A percentile compares a stretch with the other conserved stretches of the same genome.
phyloP scores from a whole-genome alignment of 2,113 vertebrate genomes.

The rat (Rattus norvegicus) region GRCr8 NC_086021.1:161226501-161227000 shows the following conservation, averaged over 20 bases:
- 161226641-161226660: not conserved
- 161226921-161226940: not conserved
- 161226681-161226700: not conserved
- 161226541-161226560: not conserved
- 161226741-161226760: not conserved
- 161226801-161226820: no score
- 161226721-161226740: not conserved
- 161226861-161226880: slow-evolving; percentile 29
- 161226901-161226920: no score
- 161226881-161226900: not conserved
- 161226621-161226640: not conserved
- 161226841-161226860: no score
- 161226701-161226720: not conserved
- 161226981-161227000: not conserved
- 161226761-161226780: no score
- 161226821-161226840: no score
- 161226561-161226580: not conserved
- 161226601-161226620: not conserved
- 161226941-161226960: not conserved
- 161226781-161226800: no score
- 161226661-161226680: not conserved
- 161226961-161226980: not conserved
- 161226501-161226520: not conserved
- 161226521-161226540: not conserved
- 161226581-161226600: not conserved